phyloP scores from a whole-genome alignment of 2,113 vertebrate species.

The Dipodomys ordii region DNA sequence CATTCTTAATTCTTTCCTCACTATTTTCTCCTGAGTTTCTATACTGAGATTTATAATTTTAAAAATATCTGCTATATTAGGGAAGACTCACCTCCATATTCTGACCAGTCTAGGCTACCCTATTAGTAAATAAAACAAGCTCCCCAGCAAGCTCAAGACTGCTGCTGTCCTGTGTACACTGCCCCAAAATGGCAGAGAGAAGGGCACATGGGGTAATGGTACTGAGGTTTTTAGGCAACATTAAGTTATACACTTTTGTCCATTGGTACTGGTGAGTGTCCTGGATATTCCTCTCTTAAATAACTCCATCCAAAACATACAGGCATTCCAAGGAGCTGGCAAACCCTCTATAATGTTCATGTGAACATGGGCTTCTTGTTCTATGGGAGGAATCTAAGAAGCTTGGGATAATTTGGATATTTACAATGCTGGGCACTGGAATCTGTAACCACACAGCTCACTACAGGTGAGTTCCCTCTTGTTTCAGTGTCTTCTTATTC shows the following conservation, averaged over 20 bases:
- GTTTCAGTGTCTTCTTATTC: not conserved
- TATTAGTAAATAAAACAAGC: not conserved
- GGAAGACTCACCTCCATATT: not conserved
- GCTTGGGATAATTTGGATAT: not conserved
- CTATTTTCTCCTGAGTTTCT: no score
- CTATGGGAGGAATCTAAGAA: not conserved
- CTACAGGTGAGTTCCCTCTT: not conserved
- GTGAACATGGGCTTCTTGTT: not conserved
- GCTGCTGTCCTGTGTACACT: no score
- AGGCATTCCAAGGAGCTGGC: not conserved
- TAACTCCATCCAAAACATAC: not conserved
- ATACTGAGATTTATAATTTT: no score
- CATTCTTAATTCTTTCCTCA: constrained; percentile 26
- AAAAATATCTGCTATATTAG: not conserved
- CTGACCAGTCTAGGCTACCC: not conserved
- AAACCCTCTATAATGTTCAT: no score
- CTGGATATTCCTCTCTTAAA: not conserved
- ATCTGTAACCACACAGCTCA: not conserved
- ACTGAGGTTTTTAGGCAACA: not conserved
- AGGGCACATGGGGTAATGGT: not conserved
- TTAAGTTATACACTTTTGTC: not conserved
- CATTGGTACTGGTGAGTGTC: not conserved
- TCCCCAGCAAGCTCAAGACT: not conserved
- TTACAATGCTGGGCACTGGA: not conserved
- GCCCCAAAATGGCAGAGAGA: not conserved